Conservation (phyloP, 2,888 invertebrate genomes). For the Lepidonotus clava region DNA sequence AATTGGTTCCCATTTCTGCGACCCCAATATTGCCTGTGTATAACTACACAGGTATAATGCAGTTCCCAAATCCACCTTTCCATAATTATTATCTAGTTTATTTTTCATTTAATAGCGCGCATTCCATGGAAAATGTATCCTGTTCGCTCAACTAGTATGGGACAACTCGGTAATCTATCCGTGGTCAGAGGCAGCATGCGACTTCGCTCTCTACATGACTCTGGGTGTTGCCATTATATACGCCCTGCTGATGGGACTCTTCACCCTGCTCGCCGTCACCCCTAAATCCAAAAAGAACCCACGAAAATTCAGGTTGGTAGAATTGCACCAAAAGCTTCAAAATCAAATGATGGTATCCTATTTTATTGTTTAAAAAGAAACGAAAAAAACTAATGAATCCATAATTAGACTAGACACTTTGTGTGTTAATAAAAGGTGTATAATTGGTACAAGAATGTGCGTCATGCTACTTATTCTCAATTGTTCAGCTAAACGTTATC, state of each 20-base stretch:
- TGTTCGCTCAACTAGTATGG: constrained; percentile 66
- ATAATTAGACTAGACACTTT: too few species aligned
- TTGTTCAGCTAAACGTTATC: too few species aligned
- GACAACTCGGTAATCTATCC: constrained; percentile 63
- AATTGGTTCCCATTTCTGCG: background rate
- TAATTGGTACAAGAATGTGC: too few species aligned
- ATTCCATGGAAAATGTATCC: constrained; percentile 65
- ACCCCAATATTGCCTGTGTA: background rate
- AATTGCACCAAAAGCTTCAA: too few species aligned
- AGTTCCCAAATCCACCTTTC: too few species aligned
- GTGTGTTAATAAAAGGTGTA: too few species aligned
- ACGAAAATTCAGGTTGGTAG: constrained; percentile 23
- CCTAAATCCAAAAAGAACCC: constrained; percentile 43
- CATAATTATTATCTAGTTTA: background rate
- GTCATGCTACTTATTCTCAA: too few species aligned
- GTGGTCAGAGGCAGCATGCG: constrained; percentile 65
- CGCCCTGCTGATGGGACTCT: constrained; percentile 62
- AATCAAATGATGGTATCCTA: too few species aligned
- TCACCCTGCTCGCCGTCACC: constrained; percentile 57
- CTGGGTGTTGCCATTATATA: constrained; percentile 62
- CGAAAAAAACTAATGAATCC: too few species aligned
- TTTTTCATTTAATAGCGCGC: constrained; percentile 60
- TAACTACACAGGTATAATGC: background rate
- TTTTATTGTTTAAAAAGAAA: too few species aligned
- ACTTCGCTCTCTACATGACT: constrained; percentile 64